These are phyloP conservation scores for Escarpia spicata DNA, from an alignment of 2,888 invertebrate species.

Conservation along the genomic window DNA sequence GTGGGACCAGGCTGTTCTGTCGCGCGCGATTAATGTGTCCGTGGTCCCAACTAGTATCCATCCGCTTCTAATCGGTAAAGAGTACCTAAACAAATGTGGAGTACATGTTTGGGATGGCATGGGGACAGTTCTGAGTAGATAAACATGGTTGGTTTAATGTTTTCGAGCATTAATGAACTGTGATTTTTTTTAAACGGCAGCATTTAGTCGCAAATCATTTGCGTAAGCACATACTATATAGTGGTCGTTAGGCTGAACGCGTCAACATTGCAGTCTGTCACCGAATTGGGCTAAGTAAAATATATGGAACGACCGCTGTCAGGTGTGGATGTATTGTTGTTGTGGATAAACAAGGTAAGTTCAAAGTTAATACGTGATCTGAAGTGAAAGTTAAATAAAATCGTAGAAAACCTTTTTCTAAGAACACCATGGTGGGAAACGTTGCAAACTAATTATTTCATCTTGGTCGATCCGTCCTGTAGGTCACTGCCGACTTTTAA, in stretches of 20 bases:
- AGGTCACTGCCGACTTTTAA: too few relatives aligned
- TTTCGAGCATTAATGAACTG: background rate
- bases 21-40: background rate
- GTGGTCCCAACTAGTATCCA: background rate
- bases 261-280: background rate
- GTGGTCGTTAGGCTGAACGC: background rate
- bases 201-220: background rate
- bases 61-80: background rate
- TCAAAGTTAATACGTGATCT: background rate
- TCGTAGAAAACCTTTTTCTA: too few relatives aligned
- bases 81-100: background rate
- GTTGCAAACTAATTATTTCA: too few relatives aligned
- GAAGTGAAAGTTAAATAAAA: background rate
- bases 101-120: background rate
- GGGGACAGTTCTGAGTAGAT: background rate
- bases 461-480: too few relatives aligned
- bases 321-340: background rate
- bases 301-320: background rate
- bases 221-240: background rate
- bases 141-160: background rate
- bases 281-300: background rate
- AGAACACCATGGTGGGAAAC: too few relatives aligned
- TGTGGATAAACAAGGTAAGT: background rate
- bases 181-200: background rate
- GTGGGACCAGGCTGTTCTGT: too few relatives aligned